Conservation (phyloP, 35 echinoderm and acorn worm genomes). For the Diadema setosum region DNA sequence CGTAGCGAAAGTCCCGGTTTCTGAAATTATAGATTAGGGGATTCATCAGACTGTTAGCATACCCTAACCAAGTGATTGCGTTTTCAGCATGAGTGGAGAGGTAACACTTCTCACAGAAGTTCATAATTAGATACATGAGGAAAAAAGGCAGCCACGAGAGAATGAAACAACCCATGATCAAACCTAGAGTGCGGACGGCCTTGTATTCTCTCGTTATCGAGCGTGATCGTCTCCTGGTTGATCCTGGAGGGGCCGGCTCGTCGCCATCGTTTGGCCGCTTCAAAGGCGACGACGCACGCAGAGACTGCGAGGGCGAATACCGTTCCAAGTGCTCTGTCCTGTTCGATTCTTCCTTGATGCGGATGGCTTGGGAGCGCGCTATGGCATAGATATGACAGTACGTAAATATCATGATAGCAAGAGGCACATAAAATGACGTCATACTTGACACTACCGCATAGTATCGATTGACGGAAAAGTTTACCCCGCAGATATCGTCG, state of each 20-base stretch:
- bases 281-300: background rate
- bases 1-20: slow-evolving; percentile 56
- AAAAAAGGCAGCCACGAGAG: slow-evolving; percentile 93
- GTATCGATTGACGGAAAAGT: slow-evolving; percentile 38
- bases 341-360: slow-evolving; percentile 20
- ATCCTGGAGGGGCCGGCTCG: background rate
- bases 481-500: slow-evolving; percentile 16
- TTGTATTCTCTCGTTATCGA: slow-evolving; percentile 38
- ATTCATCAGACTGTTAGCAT: slow-evolving; percentile 80
- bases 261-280: background rate
- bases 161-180: slow-evolving; percentile 93
- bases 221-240: background rate
- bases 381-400: slow-evolving; percentile 54
- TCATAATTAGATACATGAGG: slow-evolving; percentile 48
- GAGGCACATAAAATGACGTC: slow-evolving; percentile 56
- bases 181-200: slow-evolving; percentile 75
- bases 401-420: slow-evolving; percentile 55
- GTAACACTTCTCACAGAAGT: slow-evolving; percentile 40
- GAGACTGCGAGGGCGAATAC: background rate
- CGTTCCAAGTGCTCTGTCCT: background rate
- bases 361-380: slow-evolving; percentile 16
- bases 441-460: slow-evolving; percentile 40
- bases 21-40: slow-evolving; percentile 80
- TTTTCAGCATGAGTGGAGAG: slow-evolving; percentile 21
- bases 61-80: slow-evolving; percentile 86